Conservation (phyloP, 2,113 vertebrate genomes). For the Chaetops frenatus region DNA sequence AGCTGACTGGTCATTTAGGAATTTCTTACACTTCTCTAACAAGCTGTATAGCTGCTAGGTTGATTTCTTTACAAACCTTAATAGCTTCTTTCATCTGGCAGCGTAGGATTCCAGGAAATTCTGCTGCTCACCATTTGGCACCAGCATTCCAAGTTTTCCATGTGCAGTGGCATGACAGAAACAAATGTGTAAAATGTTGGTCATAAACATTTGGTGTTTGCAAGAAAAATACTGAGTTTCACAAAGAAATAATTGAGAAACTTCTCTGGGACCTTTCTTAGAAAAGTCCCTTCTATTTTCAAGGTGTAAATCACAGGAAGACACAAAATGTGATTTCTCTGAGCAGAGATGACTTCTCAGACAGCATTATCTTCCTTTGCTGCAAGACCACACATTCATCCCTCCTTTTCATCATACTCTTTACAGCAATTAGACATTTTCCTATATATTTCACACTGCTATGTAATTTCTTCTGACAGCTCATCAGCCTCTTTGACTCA, state of each 20-base stretch:
- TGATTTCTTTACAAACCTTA: neutral
- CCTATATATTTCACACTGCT: slow-evolving; percentile 36
- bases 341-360: neutral
- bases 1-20: neutral
- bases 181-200: neutral
- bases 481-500: slow-evolving; percentile 43
- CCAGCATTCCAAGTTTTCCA: neutral
- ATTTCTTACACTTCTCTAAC: neutral
- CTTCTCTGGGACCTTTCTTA: neutral
- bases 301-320: neutral
- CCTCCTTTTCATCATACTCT: slow-evolving; percentile 14
- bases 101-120: neutral
- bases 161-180: neutral
- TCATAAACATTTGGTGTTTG: neutral
- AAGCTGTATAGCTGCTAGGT: neutral
- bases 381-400: neutral
- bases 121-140: neutral
- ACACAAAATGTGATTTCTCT: neutral
- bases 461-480: slow-evolving; percentile 49
- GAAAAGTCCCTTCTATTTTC: neutral
- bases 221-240: neutral
- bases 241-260: neutral
- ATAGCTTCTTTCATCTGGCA: neutral
- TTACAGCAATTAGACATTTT: slow-evolving; percentile 55
- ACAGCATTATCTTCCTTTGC: neutral